These are phyloP conservation scores for Limnephilus lunatus DNA, from an alignment of 2,888 invertebrate genomes.

Conservation along the genomic window DNA sequence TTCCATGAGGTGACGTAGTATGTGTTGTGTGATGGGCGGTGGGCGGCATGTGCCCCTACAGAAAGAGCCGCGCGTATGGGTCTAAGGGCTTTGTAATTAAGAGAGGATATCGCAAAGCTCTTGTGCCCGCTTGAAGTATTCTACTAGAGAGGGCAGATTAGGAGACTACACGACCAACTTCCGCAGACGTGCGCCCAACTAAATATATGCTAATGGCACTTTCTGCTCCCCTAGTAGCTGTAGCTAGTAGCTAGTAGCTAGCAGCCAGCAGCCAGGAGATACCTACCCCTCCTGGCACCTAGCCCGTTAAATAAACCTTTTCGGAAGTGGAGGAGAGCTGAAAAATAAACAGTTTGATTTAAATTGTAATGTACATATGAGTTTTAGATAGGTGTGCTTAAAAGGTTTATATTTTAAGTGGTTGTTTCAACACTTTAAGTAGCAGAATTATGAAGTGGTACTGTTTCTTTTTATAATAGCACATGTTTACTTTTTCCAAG, in stretches of 20 bases:
- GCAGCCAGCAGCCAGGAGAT: not conserved
- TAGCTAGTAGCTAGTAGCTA: not conserved
- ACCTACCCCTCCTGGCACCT: slow-evolving; percentile 33
- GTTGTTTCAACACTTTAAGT: not conserved
- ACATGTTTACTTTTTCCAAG: not conserved
- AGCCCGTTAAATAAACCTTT: slow-evolving; percentile 47
- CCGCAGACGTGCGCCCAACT: slow-evolving; percentile 57
- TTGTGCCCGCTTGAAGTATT: slow-evolving; percentile 51
- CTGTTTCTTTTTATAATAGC: not conserved
- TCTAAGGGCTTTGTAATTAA: slow-evolving; percentile 65
- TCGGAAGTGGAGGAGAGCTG: not conserved
- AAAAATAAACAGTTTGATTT: slow-evolving; percentile 39
- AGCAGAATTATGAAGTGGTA: not conserved
- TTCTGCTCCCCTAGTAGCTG: slow-evolving; percentile 38
- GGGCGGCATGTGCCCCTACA: not conserved
- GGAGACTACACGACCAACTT: slow-evolving; percentile 60
- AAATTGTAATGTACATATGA: slow-evolving; percentile 7
- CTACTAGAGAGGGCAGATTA: slow-evolving; percentile 61
- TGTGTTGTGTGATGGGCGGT: not conserved
- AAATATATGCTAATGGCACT: slow-evolving; percentile 65
- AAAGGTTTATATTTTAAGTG: not conserved
- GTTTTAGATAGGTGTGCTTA: slow-evolving; percentile 4
- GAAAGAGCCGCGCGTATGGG: slow-evolving; percentile 39
- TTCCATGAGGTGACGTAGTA: not conserved
- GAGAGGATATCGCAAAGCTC: slow-evolving; percentile 62